Evolutionary conservation across 2,113 vertebrate species (phyloP), one percentile per base, ranked within the genome.

Genomic region (Pterophyllum scalare): DNA sequence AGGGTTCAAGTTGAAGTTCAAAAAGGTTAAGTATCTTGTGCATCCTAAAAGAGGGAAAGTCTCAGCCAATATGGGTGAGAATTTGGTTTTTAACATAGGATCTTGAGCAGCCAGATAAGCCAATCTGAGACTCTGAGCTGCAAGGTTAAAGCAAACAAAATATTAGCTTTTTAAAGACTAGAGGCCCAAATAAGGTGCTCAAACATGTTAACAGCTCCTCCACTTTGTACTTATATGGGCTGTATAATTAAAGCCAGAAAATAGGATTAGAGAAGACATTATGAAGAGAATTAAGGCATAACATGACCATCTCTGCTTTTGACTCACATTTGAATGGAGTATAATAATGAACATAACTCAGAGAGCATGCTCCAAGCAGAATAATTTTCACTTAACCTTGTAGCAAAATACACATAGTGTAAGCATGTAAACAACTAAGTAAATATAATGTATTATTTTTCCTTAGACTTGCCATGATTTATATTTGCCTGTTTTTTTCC

Each of bases 221-320:
- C 59, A 72, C 56, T 33, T 59, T 87, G 83, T 59, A 38, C 58
- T 85, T 59, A 75, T 72, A 82, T 75, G 75, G 85, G 49, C 64
- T 17, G 26, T 31, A 58, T 17, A n/a, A 31, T 81, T 80, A 49
- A 82, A 84, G 49, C 59, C 54, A 75, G 57, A 62, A 77, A 83
- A 62, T 20, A 58, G 52, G 62, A 77, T 87, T 80, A 88, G 13
- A 56, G 24, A 22, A 24, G 10, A 59, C 2, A 7, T 59, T 79
- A 24, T 52, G 61, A 79, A 57, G 81, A 76, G 10, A 77, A 89
- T 79, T 10, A 54, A 62, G 46, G 19, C 49, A 35, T 57, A 28
- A 24, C 26, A 54, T 19, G 31, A 38, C 28, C 79, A 52, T 77
- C 24, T 74, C 54, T 70, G 78, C 35, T 46, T 61, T 54, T n/a